phyloP scores from a whole-genome alignment of 2,888 invertebrate species.

The Drosophila aldrichi region DNA sequence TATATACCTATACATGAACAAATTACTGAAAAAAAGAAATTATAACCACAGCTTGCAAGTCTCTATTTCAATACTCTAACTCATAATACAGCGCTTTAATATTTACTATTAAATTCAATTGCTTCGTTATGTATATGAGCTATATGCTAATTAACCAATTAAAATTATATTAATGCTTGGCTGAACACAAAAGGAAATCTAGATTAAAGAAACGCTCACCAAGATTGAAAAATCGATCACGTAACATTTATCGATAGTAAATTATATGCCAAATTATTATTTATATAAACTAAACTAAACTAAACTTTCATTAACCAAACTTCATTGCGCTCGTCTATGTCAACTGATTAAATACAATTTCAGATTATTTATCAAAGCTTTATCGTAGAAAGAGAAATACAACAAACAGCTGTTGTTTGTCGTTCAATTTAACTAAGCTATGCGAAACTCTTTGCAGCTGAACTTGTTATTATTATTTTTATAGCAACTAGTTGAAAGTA shows the following conservation, averaged over 20 bases:
- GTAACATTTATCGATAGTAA: not conserved
- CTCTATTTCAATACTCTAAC: conserved; percentile 29
- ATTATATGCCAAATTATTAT: not conserved
- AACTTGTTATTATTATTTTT: not conserved
- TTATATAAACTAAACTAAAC: not conserved
- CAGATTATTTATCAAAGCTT: not conserved
- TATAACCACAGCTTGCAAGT: not conserved
- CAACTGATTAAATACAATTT: conserved; percentile 1
- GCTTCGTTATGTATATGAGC: too few relatives aligned
- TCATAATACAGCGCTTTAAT: not conserved
- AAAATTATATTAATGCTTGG: too few relatives aligned
- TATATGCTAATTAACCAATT: too few relatives aligned
- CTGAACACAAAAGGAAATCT: too few relatives aligned
- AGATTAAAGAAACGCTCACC: not conserved
- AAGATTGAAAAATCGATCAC: not conserved
- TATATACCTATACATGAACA: conserved; percentile 13
- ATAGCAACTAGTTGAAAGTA: too few relatives aligned
- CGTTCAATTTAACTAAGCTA: not conserved
- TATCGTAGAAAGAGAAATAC: not conserved
- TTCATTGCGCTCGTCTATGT: not conserved
- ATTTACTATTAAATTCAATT: too few relatives aligned
- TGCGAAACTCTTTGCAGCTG: not conserved
- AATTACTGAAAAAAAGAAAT: conserved; percentile 28
- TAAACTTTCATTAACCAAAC: not conserved
- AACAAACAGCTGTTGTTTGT: not conserved